A percentile compares a stretch with the other conserved stretches of the same genome.
Conservation (phyloP, 37 sponge, comb jelly and placozoan genomes). For the Aplysina aerophoba region DNA sequence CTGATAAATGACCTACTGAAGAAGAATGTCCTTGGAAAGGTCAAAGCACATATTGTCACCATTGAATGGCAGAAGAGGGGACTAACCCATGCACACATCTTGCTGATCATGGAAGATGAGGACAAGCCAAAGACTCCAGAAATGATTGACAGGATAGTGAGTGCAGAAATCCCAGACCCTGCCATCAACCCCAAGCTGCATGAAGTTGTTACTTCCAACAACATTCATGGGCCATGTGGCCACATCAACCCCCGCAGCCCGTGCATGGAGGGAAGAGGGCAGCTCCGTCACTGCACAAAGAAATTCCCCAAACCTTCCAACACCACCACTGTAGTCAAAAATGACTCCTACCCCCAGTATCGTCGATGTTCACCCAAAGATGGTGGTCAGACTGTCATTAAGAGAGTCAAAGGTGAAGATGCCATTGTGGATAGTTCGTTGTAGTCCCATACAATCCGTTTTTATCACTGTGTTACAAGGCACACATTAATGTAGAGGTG, state of each 20-base stretch:
- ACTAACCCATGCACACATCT: slow-evolving; percentile 5
- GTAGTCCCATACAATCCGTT: slow-evolving; percentile 59
- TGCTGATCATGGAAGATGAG: background rate
- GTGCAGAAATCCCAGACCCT: slow-evolving; percentile 34
- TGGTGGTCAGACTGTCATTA: slow-evolving; percentile 39
- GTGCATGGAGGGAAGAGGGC: slow-evolving; percentile 51
- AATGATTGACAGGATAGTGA: slow-evolving; percentile 13
- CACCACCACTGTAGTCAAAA: slow-evolving; percentile 9
- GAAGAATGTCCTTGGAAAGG: too few relatives aligned
- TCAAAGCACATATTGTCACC: background rate
- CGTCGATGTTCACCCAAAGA: slow-evolving; percentile 27
- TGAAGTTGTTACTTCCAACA: background rate
- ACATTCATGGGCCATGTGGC: slow-evolving; percentile 32
- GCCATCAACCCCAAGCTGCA: slow-evolving; percentile 7
- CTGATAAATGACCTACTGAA: too few relatives aligned
- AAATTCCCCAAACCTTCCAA: slow-evolving; percentile 46
- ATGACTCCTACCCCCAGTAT: slow-evolving; percentile 52
- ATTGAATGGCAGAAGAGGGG: slow-evolving; percentile 19
- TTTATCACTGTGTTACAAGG: slow-evolving; percentile 15
- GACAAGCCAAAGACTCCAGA: slow-evolving; percentile 8
- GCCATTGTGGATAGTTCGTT: slow-evolving; percentile 45
- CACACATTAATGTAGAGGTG: slow-evolving; percentile 56
- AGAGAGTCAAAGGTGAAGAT: background rate
- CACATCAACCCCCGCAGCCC: slow-evolving; percentile 29
- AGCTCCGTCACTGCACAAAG: slow-evolving; percentile 40